Conservation (phyloP, 53 echinoderm and acorn worm species). For the Glandiceps talaboti region DNA sequence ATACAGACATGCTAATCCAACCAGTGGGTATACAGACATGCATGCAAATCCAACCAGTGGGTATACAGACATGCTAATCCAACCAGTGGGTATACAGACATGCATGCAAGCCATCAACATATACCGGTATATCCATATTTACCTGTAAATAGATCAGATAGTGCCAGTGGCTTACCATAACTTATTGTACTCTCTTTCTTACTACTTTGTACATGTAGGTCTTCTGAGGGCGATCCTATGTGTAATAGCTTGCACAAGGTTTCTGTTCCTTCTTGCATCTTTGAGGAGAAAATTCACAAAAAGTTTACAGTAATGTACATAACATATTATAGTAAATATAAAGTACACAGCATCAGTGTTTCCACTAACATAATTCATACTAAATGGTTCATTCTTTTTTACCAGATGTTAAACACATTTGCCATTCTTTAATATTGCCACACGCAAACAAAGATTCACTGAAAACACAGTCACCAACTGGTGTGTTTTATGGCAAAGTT, state of each 20-base stretch:
- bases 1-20: no score
- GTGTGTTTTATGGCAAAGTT: no score
- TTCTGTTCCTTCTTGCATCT: neutral
- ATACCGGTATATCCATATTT: neutral
- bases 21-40: slow-evolving; percentile 1
- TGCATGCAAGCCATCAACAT: neutral
- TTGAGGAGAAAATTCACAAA: no score
- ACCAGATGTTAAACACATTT: no score
- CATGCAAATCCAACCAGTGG: neutral
- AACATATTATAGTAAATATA: neutral
- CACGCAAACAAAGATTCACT: no score
- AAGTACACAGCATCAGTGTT: no score
- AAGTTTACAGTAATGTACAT: neutral
- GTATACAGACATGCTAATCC: no score
- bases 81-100: no score
- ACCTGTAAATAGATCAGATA: neutral
- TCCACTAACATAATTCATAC: no score
- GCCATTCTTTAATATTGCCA: no score
- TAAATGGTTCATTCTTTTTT: neutral
- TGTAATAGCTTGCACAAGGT: neutral
- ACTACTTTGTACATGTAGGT: neutral
- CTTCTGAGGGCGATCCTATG: neutral
- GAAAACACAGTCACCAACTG: no score
- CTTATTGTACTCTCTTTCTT: neutral
- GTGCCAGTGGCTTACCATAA: neutral